Percentiles rank a stretch among this genome's conserved stretches.
phyloP scores from a whole-genome alignment of 2,888 invertebrate species.

The Amphiduros pacificus region DNA sequence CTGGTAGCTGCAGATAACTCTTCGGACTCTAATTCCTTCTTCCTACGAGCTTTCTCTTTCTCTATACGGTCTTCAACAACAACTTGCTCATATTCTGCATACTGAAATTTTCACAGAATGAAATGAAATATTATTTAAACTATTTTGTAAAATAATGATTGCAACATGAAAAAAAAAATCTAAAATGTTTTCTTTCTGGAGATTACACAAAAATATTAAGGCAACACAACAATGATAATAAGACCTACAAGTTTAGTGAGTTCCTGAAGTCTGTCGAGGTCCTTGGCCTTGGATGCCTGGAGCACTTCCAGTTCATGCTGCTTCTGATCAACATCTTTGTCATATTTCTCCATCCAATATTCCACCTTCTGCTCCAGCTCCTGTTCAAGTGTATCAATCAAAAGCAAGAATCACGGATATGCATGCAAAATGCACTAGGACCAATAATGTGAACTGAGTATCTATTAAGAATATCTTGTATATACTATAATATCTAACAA shows the following conservation, averaged over 20 bases:
- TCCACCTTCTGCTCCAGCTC: conserved; percentile 54
- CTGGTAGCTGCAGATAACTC: conserved; percentile 52
- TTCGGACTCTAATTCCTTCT: conserved; percentile 55
- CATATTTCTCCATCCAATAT: conserved; percentile 58
- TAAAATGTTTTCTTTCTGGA: not conserved
- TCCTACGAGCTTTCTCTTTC: conserved; percentile 57
- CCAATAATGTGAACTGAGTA: no score
- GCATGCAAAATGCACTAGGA: no score
- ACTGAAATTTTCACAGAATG: conserved; percentile 38
- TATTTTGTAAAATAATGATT: not conserved
- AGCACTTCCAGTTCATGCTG: conserved; percentile 57
- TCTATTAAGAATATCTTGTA: no score
- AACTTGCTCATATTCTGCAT: conserved; percentile 59
- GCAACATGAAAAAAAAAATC: no score
- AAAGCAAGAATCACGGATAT: not conserved
- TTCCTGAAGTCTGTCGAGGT: conserved; percentile 56
- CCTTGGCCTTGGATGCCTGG: conserved; percentile 57
- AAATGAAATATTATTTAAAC: not conserved
- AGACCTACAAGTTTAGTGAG: conserved; percentile 55
- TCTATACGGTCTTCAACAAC: conserved; percentile 59
- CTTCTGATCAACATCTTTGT: conserved; percentile 56
- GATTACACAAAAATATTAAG: no score
- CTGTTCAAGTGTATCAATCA: conserved; percentile 34
- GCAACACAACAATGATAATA: no score
- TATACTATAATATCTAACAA: no score